phyloP scores from a whole-genome alignment of 2,113 vertebrate genomes.

The Takifugu flavidus region DNA sequence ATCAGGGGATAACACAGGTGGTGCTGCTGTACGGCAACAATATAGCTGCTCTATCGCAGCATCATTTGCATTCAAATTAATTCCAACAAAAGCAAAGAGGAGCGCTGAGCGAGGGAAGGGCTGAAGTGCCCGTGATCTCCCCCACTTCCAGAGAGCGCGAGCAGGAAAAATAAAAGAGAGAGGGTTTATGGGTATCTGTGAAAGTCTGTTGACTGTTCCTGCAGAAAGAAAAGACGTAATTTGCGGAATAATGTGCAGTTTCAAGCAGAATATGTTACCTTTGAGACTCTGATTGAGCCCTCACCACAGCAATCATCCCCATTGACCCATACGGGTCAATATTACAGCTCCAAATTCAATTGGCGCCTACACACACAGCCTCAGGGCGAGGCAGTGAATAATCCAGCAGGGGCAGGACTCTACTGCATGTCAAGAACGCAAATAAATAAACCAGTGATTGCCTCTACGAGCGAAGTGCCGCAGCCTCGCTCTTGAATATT shows the following conservation, averaged over 20 bases:
- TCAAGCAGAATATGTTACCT: constrained; percentile 7
- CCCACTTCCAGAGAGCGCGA: constrained; percentile 22
- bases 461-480: constrained; percentile 59
- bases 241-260: neutral
- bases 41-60: constrained; percentile 47
- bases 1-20: constrained; percentile 13
- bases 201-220: neutral
- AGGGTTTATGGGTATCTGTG: neutral
- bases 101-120: constrained; percentile 57
- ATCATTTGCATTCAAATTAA: constrained; percentile 72
- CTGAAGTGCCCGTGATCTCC: constrained; percentile 32
- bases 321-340: constrained; percentile 57
- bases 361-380: constrained; percentile 9
- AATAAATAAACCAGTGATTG: constrained; percentile 71
- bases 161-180: neutral
- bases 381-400: constrained; percentile 20
- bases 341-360: constrained; percentile 23
- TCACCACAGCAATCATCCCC: constrained; percentile 48
- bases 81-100: constrained; percentile 66
- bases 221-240: constrained; percentile 5
- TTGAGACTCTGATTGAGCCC: constrained; percentile 10
- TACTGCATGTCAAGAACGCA: constrained; percentile 60
- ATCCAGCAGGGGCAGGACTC: constrained; percentile 42
- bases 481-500: constrained; percentile 64
- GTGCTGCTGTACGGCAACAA: constrained; percentile 25